Percentiles rank a stretch among this genome's conserved stretches.
phyloP scores from a whole-genome alignment of 2,113 vertebrate species.

The Pseudorectes ferrugineus region DNA sequence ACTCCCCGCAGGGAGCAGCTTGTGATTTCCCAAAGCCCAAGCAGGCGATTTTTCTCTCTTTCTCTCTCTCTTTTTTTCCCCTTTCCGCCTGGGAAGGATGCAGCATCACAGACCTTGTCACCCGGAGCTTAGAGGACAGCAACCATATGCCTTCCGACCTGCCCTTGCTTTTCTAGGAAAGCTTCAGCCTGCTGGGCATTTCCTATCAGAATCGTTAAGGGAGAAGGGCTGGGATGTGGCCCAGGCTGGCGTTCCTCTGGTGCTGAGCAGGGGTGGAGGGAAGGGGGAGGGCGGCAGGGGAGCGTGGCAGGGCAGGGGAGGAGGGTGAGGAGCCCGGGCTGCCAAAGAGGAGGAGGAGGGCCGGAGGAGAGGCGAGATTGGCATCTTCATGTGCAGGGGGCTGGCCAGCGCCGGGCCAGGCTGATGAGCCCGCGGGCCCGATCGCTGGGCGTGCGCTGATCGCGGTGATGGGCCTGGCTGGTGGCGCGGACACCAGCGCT shows the following conservation, averaged over 20 bases:
- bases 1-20: neutral
- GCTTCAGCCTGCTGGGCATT: conserved; percentile 58
- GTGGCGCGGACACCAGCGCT: conserved; percentile 46
- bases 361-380: neutral
- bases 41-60: neutral
- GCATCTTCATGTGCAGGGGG: neutral
- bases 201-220: conserved; percentile 44
- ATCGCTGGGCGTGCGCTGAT: neutral
- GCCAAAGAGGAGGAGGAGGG: conserved; percentile 30
- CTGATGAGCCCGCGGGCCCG: conserved; percentile 50
- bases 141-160: conserved; percentile 59
- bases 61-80: neutral
- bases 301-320: neutral
- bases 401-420: neutral
- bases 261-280: neutral
- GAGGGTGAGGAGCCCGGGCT: conserved; percentile 31
- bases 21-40: neutral
- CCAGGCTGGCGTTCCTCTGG: conserved; percentile 50
- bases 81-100: conserved; percentile 25
- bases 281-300: neutral
- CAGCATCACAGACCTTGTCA: conserved; percentile 40
- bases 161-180: conserved; percentile 50
- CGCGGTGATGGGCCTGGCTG: conserved; percentile 34
- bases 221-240: conserved; percentile 43
- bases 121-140: conserved; percentile 55